These are phyloP conservation scores for Sylvia atricapilla DNA, from an alignment of 2,113 vertebrate species.

Conservation along the genomic window DNA sequence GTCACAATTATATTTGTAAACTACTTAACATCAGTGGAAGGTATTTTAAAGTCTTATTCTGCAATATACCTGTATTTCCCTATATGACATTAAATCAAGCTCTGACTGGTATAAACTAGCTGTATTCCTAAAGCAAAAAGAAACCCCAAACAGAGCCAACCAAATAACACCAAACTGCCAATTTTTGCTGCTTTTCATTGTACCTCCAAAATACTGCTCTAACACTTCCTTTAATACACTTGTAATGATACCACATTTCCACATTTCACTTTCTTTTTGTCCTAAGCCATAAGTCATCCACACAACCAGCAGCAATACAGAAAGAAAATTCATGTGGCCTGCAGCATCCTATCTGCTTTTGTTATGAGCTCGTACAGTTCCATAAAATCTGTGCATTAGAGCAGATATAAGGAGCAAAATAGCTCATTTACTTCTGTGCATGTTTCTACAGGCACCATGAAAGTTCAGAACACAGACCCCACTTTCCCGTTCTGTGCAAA, in stretches of 20 bases:
- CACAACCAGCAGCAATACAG: background rate
- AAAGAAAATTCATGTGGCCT: background rate
- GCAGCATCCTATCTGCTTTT: background rate
- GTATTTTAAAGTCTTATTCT: background rate
- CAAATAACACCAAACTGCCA: rapidly evolving
- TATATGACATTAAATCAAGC: background rate
- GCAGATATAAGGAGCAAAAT: background rate
- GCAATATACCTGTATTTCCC: background rate
- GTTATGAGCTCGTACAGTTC: background rate
- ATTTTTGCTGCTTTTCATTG: background rate
- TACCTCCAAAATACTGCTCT: background rate
- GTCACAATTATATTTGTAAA: background rate
- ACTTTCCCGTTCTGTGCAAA: background rate
- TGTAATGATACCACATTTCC: background rate
- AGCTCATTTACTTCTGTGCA: background rate
- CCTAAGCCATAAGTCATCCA: background rate
- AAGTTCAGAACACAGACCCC: background rate
- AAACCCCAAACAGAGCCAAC: background rate
- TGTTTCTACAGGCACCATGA: background rate
- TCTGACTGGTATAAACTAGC: background rate
- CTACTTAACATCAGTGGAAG: background rate
- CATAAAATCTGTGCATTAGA: background rate
- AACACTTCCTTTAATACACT: background rate
- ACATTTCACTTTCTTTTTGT: background rate
- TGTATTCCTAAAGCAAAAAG: background rate